Evolutionary conservation across 1,140 invertebrate species (phyloP).

Genomic region (Macrotrachela quadricornifera): DNA sequence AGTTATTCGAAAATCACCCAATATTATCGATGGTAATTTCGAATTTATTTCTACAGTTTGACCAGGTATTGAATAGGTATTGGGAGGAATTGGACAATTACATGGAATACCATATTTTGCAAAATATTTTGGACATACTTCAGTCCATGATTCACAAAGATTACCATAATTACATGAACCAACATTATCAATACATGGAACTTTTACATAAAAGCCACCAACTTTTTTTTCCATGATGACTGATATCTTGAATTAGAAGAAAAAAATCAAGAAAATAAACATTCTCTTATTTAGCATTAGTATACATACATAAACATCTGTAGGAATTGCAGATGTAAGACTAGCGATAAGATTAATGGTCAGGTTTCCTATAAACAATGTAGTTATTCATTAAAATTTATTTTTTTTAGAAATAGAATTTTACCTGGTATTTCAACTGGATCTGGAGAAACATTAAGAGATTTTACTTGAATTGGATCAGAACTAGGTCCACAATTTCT

Average conservation of each 20-base stretch:
- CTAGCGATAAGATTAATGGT: too few relatives aligned
- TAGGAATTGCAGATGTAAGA: too few relatives aligned
- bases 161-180: constrained; percentile 6
- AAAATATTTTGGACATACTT: constrained; percentile 4
- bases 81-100: constrained; percentile 2
- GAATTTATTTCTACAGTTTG: too few relatives aligned
- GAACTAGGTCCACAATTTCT: not conserved
- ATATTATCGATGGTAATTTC: not conserved
- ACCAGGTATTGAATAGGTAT: not conserved
- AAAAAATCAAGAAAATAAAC: not conserved
- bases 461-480: constrained; percentile 1
- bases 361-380: too few relatives aligned
- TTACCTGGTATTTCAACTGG: constrained; percentile 2
- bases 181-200: constrained; percentile 7
- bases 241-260: not conserved
- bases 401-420: not conserved
- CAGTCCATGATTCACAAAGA: not conserved
- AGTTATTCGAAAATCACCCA: too few relatives aligned
- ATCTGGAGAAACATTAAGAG: not conserved
- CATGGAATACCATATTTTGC: constrained; percentile 3
- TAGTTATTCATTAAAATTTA: too few relatives aligned
- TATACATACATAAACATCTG: not conserved
- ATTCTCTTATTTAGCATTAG: not conserved
- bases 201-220: constrained; percentile 5
- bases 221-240: constrained; percentile 5